phyloP scores from a whole-genome alignment of 2,113 vertebrate species.

The Rafetus swinhoei region DNA sequence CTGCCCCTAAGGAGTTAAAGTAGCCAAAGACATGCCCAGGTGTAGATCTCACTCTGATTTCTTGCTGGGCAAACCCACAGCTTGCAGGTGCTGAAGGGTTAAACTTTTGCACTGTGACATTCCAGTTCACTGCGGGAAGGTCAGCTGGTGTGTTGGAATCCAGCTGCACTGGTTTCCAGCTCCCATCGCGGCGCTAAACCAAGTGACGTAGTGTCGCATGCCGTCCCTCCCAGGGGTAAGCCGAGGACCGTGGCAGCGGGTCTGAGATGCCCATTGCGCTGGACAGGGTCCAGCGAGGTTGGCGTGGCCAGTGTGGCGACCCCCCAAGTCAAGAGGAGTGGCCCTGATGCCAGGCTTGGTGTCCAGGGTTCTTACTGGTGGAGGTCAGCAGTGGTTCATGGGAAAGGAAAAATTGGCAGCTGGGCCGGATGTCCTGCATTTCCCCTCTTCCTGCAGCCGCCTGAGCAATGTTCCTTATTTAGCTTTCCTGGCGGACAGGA shows the following conservation, averaged over 20 bases:
- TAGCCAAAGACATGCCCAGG: neutral
- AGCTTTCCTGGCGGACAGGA: constrained; percentile 82
- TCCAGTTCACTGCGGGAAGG: neutral
- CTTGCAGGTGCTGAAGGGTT: neutral
- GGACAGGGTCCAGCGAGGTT: neutral
- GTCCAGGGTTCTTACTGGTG: constrained; percentile 67
- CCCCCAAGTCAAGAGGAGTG: constrained; percentile 30
- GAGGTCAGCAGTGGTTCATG: constrained; percentile 92
- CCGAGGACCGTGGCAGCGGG: rapidly evolving
- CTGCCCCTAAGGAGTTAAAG: neutral
- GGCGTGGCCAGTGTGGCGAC: neutral
- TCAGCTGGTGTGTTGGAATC: rapidly evolving
- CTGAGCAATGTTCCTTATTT: constrained; percentile 84
- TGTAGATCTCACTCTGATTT: rapidly evolving
- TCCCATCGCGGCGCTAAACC: neutral
- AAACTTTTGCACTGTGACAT: neutral
- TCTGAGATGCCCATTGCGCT: neutral
- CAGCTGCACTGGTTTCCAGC: rapidly evolving
- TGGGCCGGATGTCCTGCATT: constrained; percentile 89
- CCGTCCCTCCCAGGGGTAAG: rapidly evolving
- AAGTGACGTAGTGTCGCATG: rapidly evolving
- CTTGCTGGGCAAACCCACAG: neutral
- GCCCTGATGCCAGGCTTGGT: constrained; percentile 67
- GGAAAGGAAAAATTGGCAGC: constrained; percentile 89
- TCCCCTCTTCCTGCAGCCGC: constrained; percentile 85